A percentile compares a stretch with the other conserved stretches of the same genome.
Evolutionary conservation across 1,140 invertebrate species (phyloP).

Genomic region (Drosophila kanapiae): DNA sequence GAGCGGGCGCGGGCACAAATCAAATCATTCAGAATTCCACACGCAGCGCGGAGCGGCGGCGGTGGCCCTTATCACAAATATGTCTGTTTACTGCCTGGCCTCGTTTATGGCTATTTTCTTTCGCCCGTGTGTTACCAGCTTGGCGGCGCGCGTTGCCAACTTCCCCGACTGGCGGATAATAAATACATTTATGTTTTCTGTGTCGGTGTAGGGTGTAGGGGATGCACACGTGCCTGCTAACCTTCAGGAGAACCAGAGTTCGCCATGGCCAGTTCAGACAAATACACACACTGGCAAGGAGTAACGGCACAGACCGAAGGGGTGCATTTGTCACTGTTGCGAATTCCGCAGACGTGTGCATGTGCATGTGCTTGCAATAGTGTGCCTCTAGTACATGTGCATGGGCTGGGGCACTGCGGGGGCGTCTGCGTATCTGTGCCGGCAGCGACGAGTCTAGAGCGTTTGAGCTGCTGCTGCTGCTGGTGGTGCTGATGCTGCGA

Average conservation of each 20-base stretch:
- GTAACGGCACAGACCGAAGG: slow-evolving; percentile 33
- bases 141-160: slow-evolving; percentile 13
- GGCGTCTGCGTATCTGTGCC: slow-evolving; percentile 33
- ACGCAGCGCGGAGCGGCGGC: slow-evolving; percentile 15
- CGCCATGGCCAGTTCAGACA: slow-evolving; percentile 12
- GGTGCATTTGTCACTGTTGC: slow-evolving; percentile 38
- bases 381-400: slow-evolving; percentile 1
- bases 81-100: slow-evolving; percentile 19
- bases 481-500: slow-evolving; percentile 18
- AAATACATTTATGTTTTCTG: slow-evolving; percentile 16
- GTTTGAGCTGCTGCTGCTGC: slow-evolving; percentile 11
- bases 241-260: slow-evolving; percentile 7
- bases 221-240: slow-evolving; percentile 25
- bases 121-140: slow-evolving; percentile 25
- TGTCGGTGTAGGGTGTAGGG: slow-evolving; percentile 1
- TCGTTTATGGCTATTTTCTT: slow-evolving; percentile 38
- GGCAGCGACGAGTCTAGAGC: slow-evolving; percentile 14
- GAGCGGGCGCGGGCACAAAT: slow-evolving; percentile 8
- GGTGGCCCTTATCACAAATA: slow-evolving; percentile 34
- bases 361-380: neutral
- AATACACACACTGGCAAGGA: slow-evolving; percentile 18
- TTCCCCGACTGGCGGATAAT: slow-evolving; percentile 4
- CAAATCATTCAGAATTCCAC: slow-evolving; percentile 46
- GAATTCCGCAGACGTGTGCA: slow-evolving; percentile 13
- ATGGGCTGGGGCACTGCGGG: slow-evolving; percentile 16